These are phyloP conservation scores for Platorchestia sp. DNA, from an alignment of 1,140 invertebrate species.

Conservation along the genomic window DNA sequence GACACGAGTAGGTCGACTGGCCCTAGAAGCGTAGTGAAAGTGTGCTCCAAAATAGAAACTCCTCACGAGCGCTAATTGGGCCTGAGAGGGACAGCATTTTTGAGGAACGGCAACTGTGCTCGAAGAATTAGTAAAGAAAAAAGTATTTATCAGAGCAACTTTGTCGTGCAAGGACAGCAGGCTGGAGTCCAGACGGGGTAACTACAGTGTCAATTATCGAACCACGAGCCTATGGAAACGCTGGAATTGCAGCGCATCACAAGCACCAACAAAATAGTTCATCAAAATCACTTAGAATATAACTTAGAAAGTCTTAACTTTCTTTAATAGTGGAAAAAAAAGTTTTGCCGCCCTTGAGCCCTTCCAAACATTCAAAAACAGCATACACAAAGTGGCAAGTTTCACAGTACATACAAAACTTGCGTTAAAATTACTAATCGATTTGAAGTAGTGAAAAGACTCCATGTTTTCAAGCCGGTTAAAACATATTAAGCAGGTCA, in stretches of 20 bases:
- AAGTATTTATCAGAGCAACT: too few species aligned
- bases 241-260: too few species aligned
- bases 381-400: neutral
- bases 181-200: too few species aligned
- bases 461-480: too few species aligned
- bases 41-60: neutral
- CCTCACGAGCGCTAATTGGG: neutral
- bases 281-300: neutral
- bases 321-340: neutral
- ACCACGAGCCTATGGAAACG: too few species aligned
- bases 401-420: neutral
- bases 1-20: too few species aligned
- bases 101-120: neutral
- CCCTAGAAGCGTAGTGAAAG: neutral
- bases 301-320: neutral
- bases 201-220: too few species aligned
- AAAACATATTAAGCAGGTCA: too few species aligned
- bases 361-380: neutral
- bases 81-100: neutral
- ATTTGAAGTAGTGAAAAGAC: too few species aligned
- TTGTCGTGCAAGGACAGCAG: too few species aligned
- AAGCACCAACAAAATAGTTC: too few species aligned
- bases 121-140: neutral
- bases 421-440: too few species aligned
- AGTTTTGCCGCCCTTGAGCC: neutral